A percentile compares a stretch with the other conserved stretches of the same genome.
Evolutionary conservation across 1,140 invertebrate genomes (phyloP).

Genomic region (Cyclina sinensis): DNA sequence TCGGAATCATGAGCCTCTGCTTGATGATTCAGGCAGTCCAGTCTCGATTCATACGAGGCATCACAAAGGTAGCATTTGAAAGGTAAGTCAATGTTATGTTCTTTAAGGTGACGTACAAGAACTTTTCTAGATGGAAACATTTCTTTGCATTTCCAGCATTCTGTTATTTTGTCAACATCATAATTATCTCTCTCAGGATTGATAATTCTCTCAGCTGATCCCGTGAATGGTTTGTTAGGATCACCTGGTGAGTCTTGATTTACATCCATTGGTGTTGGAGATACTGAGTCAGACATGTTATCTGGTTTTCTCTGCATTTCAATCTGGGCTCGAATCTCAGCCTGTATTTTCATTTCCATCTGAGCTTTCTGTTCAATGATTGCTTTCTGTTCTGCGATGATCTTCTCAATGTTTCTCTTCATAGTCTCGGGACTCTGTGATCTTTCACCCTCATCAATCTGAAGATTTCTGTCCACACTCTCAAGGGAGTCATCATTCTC

Average conservation of each 20-base stretch:
- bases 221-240: slow-evolving; percentile 69
- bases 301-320: slow-evolving; percentile 45
- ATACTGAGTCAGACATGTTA: background rate
- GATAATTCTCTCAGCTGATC: slow-evolving; percentile 75
- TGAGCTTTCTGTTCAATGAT: slow-evolving; percentile 59
- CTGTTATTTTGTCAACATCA: slow-evolving; percentile 82
- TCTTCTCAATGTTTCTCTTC: slow-evolving; percentile 62
- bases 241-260: slow-evolving; percentile 39
- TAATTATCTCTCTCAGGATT: slow-evolving; percentile 82
- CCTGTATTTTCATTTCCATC: slow-evolving; percentile 64
- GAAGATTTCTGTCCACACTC: background rate
- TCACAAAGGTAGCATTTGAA: slow-evolving; percentile 98
- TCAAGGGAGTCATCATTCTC: background rate
- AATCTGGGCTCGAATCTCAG: slow-evolving; percentile 59
- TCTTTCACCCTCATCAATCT: background rate
- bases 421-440: slow-evolving; percentile 45
- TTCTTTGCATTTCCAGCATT: slow-evolving; percentile 83
- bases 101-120: slow-evolving; percentile 82
- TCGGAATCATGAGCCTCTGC: slow-evolving; percentile 89
- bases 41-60: slow-evolving; percentile 92
- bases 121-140: slow-evolving; percentile 80
- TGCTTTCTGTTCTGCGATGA: slow-evolving; percentile 62
- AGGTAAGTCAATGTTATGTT: slow-evolving; percentile 90
- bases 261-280: slow-evolving; percentile 14
- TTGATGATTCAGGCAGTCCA: slow-evolving; percentile 94